These are phyloP conservation scores for Rallus crepitans DNA, from an alignment of 2,797 vertebrate genomes.

Conservation along the genomic window DNA sequence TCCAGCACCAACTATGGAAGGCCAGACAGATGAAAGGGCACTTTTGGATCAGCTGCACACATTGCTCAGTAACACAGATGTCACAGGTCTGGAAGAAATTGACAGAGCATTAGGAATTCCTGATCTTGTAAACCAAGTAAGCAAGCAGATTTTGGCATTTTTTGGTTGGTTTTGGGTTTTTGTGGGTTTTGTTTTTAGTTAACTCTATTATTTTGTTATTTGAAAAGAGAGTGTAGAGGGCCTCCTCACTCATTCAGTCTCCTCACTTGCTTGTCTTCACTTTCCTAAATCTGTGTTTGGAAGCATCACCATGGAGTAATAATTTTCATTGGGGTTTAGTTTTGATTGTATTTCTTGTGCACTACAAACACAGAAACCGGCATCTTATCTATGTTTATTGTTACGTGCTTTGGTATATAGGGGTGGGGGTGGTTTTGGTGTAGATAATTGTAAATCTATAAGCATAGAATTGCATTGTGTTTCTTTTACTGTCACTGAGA, in stretches of 20 bases:
- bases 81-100: slow-evolving; percentile 93
- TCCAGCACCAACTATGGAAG: slow-evolving; percentile 86
- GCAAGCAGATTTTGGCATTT: background rate
- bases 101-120: slow-evolving; percentile 97
- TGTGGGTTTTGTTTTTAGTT: background rate
- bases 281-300: background rate
- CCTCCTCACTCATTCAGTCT: background rate
- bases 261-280: background rate
- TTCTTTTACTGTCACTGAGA: background rate
- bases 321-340: background rate
- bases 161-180: too few species aligned
- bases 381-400: background rate
- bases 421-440: background rate
- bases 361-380: background rate
- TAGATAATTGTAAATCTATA: background rate
- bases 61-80: slow-evolving; percentile 93
- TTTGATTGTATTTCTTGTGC: background rate
- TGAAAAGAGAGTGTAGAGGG: background rate
- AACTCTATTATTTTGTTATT: background rate
- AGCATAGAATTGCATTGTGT: background rate
- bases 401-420: background rate
- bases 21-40: slow-evolving; percentile 92
- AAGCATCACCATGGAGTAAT: background rate
- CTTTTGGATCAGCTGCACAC: slow-evolving; percentile 95
- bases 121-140: slow-evolving; percentile 96